Evolutionary conservation across 2,797 vertebrate genomes (phyloP), one percentile per base, ranked within the genome.

Genomic region (Alfaro cultratus): DNA sequence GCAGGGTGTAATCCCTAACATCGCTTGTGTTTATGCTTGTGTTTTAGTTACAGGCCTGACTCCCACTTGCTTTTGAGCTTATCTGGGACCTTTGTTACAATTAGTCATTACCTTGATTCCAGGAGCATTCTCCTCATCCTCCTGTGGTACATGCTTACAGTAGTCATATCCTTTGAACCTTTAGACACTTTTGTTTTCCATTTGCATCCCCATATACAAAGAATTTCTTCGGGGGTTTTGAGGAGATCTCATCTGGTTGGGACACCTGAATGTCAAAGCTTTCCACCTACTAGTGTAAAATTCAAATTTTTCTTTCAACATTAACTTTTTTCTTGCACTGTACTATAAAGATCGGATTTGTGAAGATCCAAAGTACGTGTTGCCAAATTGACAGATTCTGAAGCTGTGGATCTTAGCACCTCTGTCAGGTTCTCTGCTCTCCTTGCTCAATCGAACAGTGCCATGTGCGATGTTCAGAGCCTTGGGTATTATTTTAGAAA

Each of bases 21-120:
- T 93, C 94, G 76, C 91, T 91, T 10, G 73, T 91, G 94, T 97
- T 96, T 93, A 92, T 85, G 79, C 87, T 36, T 93, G 91, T 94
- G 94, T 90, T 95, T 95, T 96, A 95, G 95, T 96, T 96, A 96
- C 94, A 94, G 93, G 81, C 87, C 89, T 80, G 88, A 80, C 77
- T 89, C 91, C 86, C 73, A 91, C 93, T 95, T 95, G 95, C 93
- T 94, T 95, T 89, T 4, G 87, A 88, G 91, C 86, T 93, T 92
- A 94, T 87, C 84, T 80, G 77, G 81, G 85, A 76, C 92, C 91
- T 88, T 82, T 91, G 86, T 92, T 91, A 89, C 82, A 79, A 80
- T 91, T 80, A 80, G 80, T 91, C 46, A 73, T 81, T 87, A 86
- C 82, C 79, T 80, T 72, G 85, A 87, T 86, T 71, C 88, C 60